phyloP scores from a whole-genome alignment of 1,140 invertebrate genomes.

The Drosophila ogumai region DNA sequence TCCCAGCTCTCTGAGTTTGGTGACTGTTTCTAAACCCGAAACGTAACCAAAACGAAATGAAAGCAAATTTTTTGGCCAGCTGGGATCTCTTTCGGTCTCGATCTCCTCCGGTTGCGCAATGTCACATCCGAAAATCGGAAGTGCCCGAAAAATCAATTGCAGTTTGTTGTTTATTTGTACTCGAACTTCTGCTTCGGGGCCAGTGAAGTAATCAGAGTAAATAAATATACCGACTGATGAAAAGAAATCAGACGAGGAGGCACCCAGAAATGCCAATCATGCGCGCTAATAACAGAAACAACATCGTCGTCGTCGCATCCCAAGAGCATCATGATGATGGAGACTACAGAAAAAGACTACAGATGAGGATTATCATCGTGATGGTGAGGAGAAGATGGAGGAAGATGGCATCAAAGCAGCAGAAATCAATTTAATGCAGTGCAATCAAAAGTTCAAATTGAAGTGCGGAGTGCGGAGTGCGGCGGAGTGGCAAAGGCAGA shows the following conservation, averaged over 20 bases:
- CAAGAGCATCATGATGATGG: neutral
- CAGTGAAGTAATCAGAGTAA: conserved; percentile 77
- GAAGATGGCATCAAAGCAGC: conserved; percentile 16
- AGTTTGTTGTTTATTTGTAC: conserved; percentile 6
- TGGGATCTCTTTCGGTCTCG: conserved; percentile 15
- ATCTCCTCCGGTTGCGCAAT: conserved; percentile 14
- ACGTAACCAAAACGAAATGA: conserved; percentile 60
- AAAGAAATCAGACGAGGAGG: conserved; percentile 42
- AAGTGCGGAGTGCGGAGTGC: conserved; percentile 40
- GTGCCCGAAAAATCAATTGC: conserved; percentile 67
- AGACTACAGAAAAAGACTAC: neutral
- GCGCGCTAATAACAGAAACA: conserved; percentile 75
- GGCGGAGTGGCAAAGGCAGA: conserved; percentile 11
- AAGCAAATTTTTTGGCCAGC: conserved; percentile 26
- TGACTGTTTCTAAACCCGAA: conserved; percentile 54
- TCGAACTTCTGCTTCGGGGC: conserved; percentile 27
- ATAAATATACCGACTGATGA: conserved; percentile 64
- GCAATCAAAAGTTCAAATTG: conserved; percentile 79
- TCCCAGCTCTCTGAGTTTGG: conserved; percentile 5
- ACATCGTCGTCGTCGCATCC: neutral
- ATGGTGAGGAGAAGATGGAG: conserved; percentile 13
- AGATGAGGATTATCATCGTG: conserved; percentile 6
- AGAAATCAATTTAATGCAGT: conserved; percentile 82
- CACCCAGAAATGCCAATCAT: conserved; percentile 76
- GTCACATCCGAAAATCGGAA: conserved; percentile 63